Conservation (phyloP, 2,797 vertebrate species). For the Trematomus bernacchii region DNA sequence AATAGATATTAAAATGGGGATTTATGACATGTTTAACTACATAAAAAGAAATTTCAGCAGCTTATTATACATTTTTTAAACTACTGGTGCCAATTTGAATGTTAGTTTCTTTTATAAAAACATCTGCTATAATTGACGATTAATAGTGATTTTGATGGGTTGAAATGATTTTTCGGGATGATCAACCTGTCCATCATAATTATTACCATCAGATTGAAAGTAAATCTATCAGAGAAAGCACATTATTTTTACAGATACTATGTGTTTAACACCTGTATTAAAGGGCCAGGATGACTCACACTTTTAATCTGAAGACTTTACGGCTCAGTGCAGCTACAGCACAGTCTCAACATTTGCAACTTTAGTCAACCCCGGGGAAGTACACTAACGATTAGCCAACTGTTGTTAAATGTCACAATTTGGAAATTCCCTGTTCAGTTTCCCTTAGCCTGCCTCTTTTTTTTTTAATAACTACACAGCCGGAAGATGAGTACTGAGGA, state of each 20-base stretch:
- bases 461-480: conserved; percentile 35
- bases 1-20: too few species aligned
- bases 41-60: too few species aligned
- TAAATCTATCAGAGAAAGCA: neutral
- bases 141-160: too few species aligned
- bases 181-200: too few species aligned
- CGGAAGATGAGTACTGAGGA: conserved; percentile 50
- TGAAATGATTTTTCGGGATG: too few species aligned
- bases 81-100: too few species aligned
- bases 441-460: conserved; percentile 16
- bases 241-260: neutral
- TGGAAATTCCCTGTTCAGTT: conserved; percentile 66
- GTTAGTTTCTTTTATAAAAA: too few species aligned
- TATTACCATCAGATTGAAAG: neutral
- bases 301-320: conserved; percentile 24
- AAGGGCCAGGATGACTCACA: neutral
- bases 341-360: conserved; percentile 45
- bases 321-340: conserved; percentile 23
- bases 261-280: neutral
- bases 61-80: too few species aligned
- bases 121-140: too few species aligned
- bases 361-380: conserved; percentile 46
- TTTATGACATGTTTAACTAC: too few species aligned
- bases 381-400: conserved; percentile 52
- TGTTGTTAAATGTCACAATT: conserved; percentile 60